These are phyloP conservation scores for Caenorhabditis japonica DNA, from an alignment of 2,888 invertebrate species.

Conservation along the genomic window DNA sequence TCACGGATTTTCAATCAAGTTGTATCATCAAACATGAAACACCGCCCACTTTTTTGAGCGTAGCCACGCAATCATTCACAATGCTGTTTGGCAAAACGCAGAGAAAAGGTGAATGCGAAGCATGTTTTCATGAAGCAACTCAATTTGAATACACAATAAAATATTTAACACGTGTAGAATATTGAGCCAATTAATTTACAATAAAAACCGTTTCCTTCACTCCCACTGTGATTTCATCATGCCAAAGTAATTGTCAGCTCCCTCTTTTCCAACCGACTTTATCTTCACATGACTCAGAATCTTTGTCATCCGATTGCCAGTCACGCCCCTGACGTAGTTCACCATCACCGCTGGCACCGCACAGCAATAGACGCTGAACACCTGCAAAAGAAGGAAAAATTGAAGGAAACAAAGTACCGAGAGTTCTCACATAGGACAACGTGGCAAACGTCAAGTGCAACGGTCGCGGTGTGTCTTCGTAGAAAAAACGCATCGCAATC, in stretches of 20 bases:
- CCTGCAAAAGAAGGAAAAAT: slow-evolving; percentile 6
- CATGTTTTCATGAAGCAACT: no score
- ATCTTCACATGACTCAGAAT: slow-evolving; percentile 29
- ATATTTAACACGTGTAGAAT: no score
- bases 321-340: slow-evolving; percentile 5
- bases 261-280: slow-evolving; percentile 40
- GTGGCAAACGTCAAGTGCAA: slow-evolving; percentile 24
- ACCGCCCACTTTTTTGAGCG: no score
- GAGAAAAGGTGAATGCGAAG: no score
- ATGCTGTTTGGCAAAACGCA: no score
- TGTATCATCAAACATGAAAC: no score
- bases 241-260: slow-evolving; percentile 38
- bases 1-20: no score
- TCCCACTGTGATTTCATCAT: slow-evolving; percentile 41
- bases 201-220: no score
- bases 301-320: slow-evolving; percentile 14
- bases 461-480: slow-evolving; percentile 13
- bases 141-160: no score
- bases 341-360: slow-evolving; percentile 31
- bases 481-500: slow-evolving; percentile 22
- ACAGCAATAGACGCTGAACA: slow-evolving; percentile 30
- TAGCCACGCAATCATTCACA: no score
- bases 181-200: no score
- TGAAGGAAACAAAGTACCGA: no score
- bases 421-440: slow-evolving; percentile 25